Percentiles rank a stretch among this genome's conserved stretches.
Conservation (phyloP, 2,113 vertebrate species). For the Microcebus jonahi region DNA sequence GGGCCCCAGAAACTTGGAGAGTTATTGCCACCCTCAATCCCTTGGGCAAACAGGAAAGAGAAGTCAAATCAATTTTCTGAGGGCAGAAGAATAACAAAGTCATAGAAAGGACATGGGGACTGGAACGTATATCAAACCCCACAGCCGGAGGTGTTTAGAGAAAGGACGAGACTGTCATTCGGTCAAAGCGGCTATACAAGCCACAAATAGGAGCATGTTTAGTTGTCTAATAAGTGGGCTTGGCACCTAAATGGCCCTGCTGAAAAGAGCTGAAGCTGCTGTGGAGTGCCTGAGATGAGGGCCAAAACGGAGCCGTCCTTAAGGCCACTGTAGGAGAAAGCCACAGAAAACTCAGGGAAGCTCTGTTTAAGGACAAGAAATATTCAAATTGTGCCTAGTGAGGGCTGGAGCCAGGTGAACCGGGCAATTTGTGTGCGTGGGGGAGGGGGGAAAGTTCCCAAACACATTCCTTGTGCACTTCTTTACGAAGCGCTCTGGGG, state of each 20-base stretch:
- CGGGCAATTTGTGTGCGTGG: not conserved
- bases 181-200: not conserved
- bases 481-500: conserved; percentile 39
- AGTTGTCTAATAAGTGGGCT: not conserved
- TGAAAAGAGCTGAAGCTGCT: not conserved
- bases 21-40: not conserved
- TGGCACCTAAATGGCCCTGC: not conserved
- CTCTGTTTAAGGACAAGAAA: not conserved
- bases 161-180: not conserved
- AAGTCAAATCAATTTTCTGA: not conserved
- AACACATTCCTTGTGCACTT: not conserved
- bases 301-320: not conserved
- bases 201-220: not conserved
- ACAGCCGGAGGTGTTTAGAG: not conserved
- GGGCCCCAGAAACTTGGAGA: not conserved
- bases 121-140: not conserved
- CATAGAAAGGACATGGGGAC: not conserved
- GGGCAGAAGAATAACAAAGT: not conserved
- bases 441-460: not conserved
- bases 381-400: not conserved
- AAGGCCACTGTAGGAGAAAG: not conserved
- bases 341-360: not conserved
- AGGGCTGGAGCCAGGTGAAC: not conserved
- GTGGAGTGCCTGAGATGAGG: not conserved
- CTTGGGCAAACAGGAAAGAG: not conserved